Base-by-base conservation (phyloP, 2,113 vertebrate genomes). In the Miniopterus natalensis region DNA sequence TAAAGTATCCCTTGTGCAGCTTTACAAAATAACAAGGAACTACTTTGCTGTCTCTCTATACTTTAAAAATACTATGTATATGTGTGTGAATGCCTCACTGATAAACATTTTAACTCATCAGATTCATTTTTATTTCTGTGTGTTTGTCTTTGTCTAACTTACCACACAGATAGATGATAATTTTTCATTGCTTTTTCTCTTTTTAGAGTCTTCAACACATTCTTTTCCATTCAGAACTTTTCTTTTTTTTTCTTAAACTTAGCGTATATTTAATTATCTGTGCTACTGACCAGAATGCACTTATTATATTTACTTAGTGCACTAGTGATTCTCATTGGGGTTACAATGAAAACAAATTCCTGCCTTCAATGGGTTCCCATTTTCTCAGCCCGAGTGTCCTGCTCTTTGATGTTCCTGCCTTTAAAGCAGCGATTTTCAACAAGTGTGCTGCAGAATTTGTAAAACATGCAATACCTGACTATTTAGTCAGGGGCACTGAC, bases 51-150 rank as follows among this genome's bases (percentile, higher is more conserved):
- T 96, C 12, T 80, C 23, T 83, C 29, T 70, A 27, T 45, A 87
- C 61, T 85, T 81, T 86, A 86, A 8, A 78, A 85, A 93, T 83
- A 85, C 61, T 70, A 84, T 42, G 36, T 61, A 75, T 84, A n/a
- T 84, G 27, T 77, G 57, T 73, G 25, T 92, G 27, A 27, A 36
- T 86, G 4, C 0, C 17, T 70, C 63, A 86, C 3, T 68, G n/a
- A 93, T 91, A 74, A 91, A 65, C 49, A 27, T 71, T 95, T 90
- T 83, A 45, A 66, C 21, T 81, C 42, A 84, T 68, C 25, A 17
- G 53, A 36, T n/a, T 79, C 9, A 96, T 94, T 70, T 89, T 59
- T 55, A 59, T 20, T 63, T 23, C 18, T 79, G 0, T 75, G 10
- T 63, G 10, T 14, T 40, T 70, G 45, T 75, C 27, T 87, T 10